Percentiles rank a stretch among this genome's conserved stretches.
phyloP scores from a whole-genome alignment of 2,888 invertebrate species.

The Euclidia mi region DNA sequence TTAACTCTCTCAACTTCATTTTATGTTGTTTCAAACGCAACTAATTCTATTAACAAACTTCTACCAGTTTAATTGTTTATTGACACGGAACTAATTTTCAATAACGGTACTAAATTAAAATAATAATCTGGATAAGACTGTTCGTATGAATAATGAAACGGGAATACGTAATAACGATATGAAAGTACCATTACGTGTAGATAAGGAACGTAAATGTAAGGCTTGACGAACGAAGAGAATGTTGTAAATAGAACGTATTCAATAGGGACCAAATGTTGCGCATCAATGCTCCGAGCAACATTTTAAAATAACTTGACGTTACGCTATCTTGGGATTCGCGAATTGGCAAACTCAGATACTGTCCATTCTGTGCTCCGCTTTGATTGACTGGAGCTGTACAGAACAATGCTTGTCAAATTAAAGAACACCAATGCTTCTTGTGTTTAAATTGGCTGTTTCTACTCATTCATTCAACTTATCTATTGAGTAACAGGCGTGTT shows the following conservation, averaged over 20 bases:
- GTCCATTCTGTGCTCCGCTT: neutral
- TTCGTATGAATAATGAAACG: slow-evolving; percentile 68
- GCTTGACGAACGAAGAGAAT: slow-evolving; percentile 34
- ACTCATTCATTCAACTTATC: too few relatives aligned
- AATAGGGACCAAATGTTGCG: slow-evolving; percentile 45
- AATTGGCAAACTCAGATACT: too few relatives aligned
- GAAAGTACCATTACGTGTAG: slow-evolving; percentile 52
- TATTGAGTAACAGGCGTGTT: too few relatives aligned
- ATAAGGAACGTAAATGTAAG: slow-evolving; percentile 47
- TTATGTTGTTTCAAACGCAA: too few relatives aligned
- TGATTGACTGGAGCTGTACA: neutral
- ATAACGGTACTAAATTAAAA: slow-evolving; percentile 54
- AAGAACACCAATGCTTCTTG: too few relatives aligned
- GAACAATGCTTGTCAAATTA: neutral
- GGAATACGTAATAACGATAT: slow-evolving; percentile 71
- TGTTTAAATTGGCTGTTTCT: too few relatives aligned
- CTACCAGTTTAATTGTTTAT: slow-evolving; percentile 45
- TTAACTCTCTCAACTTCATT: slow-evolving; percentile 11
- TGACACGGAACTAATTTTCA: slow-evolving; percentile 53
- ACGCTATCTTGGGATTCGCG: neutral
- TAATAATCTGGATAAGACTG: slow-evolving; percentile 72
- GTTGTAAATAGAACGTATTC: slow-evolving; percentile 44
- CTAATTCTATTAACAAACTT: too few relatives aligned
- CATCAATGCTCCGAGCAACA: slow-evolving; percentile 27
- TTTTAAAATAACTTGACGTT: slow-evolving; percentile 18